phyloP scores from a whole-genome alignment of 2,888 invertebrate genomes.

The Hirtodrosophila duncani region DNA sequence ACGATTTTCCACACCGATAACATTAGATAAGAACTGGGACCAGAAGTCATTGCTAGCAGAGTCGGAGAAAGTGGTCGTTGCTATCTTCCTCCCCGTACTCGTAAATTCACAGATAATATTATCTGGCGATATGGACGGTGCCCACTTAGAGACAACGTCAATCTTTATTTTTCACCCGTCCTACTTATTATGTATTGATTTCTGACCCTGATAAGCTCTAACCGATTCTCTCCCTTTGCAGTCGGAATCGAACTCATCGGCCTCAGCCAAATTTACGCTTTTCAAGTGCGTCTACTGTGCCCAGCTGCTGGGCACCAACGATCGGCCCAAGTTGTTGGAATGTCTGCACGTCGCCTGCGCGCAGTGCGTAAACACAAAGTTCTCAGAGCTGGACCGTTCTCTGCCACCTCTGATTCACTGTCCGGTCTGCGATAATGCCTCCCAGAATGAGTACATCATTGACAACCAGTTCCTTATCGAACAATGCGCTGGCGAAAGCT shows the following conservation, averaged over 20 bases:
- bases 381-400: constrained; percentile 78
- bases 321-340: constrained; percentile 89
- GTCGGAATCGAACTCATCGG: constrained; percentile 77
- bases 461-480: constrained; percentile 91
- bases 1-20: no score
- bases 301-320: constrained; percentile 80
- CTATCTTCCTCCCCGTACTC: no score
- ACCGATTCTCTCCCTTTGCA: constrained; percentile 39
- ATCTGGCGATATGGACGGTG: no score
- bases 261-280: constrained; percentile 71
- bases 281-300: constrained; percentile 81
- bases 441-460: constrained; percentile 86
- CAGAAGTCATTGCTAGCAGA: no score
- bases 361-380: constrained; percentile 85
- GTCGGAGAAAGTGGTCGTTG: no score
- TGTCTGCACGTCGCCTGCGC: constrained; percentile 92
- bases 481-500: constrained; percentile 70
- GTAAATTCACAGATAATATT: no score
- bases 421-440: constrained; percentile 86
- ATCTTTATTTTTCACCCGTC: no score
- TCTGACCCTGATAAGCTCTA: no score
- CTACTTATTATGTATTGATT: no score
- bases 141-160: no score
- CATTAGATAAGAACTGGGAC: no score
- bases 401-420: constrained; percentile 80